Base-by-base conservation (phyloP, 2,888 invertebrate genomes). In the Tachystola acroxantha region DNA sequence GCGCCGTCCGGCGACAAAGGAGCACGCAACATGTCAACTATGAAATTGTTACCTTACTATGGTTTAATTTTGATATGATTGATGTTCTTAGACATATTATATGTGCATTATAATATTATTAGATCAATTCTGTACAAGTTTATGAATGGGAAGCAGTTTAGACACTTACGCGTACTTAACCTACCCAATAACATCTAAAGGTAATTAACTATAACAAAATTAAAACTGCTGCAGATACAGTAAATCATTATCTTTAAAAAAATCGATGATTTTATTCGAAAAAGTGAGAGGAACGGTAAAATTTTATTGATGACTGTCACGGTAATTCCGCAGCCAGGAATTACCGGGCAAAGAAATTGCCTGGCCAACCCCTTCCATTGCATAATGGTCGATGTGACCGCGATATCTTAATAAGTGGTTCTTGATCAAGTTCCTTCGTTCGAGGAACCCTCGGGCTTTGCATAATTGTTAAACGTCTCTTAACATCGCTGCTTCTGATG, bases 381-480 rank as follows among this genome's bases (percentile, higher is more conserved):
- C 67, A 65, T 80, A 78, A 78, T 76, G 64, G 67, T 52, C 62
- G 74, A 78, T 79, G 69, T 77, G 77, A 74, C 79, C 77, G 65
- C 68, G 75, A 79, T 84, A 82, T 80, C 80, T 78, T 81, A 81
- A 84, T 84, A 82, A 80, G 77, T 70, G 79, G 79, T 70, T 80
- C 62, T 66, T 69, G 78, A 80, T 81, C 80, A 74, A 68, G 70
- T 71, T 72, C 59, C 64, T 60, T 57, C 55, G 54, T 63, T 57
- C 56, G 50, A 51, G 42, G 64, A 63, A 61, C 57, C 66, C 66
- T 48, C 52, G 37, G 64, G 70, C 53, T 71, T 74, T 76, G 70
- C 76, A 80, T 84, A 82, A 81, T 82, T 82, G 72, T 81, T 77
- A 71, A 70, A 60, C 57, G 54, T 54, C 53, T 55, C 50, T 50